Percentiles rank a stretch among this genome's conserved stretches.
These are phyloP conservation scores for Strongylocentrotus purpuratus DNA, from an alignment of 35 echinoderm and acorn worm genomes.

Conservation along the genomic window DNA sequence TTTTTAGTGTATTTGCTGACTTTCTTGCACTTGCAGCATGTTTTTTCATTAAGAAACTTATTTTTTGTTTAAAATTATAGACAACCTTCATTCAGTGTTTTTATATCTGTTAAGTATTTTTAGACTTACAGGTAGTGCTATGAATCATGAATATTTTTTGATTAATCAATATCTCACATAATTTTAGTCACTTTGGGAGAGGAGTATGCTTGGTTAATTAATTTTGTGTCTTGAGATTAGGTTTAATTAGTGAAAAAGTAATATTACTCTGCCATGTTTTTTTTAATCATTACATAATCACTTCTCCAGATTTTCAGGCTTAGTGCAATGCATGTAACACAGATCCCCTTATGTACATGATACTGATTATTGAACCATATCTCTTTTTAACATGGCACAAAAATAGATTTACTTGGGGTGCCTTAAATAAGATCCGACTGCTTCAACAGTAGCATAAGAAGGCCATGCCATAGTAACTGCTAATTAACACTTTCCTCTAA, in stretches of 20 bases:
- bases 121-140: no score
- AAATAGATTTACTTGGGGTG: background rate
- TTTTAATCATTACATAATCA: background rate
- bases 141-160: no score
- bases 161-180: no score
- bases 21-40: background rate
- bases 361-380: background rate
- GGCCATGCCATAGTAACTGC: background rate
- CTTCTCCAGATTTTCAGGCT: background rate
- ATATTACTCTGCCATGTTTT: background rate
- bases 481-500: slow-evolving; percentile 6
- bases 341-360: background rate
- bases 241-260: background rate
- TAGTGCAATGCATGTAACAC: background rate
- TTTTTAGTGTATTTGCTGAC: background rate
- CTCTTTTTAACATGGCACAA: background rate
- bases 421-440: background rate
- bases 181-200: no score
- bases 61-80: no score
- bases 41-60: background rate
- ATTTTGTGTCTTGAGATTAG: background rate
- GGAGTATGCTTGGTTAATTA: no score
- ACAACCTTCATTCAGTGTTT: no score
- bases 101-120: no score
- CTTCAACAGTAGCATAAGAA: background rate